Base-by-base conservation (phyloP, 2,888 invertebrate species). In the Drosophila robusta region DNA sequence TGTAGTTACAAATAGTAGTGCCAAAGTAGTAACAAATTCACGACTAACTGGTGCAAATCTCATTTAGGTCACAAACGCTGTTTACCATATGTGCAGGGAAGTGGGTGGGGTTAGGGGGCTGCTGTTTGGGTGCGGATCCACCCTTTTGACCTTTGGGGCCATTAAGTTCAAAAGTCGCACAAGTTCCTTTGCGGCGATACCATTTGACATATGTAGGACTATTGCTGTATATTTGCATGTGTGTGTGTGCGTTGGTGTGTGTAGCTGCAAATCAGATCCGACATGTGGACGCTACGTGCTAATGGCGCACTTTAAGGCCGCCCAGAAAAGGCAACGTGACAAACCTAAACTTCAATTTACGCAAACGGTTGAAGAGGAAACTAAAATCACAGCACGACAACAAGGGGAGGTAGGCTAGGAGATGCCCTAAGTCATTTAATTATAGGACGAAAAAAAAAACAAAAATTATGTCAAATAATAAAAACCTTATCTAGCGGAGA, bases 121-220 rank as follows among this genome's bases (percentile, higher is more conserved):
- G 29, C 1, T 29, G 29, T 29, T 18, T 26, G 34, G 32, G 38
- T 39, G 34, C 51, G 34, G 38, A 38, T 41, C 58, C 52, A 52
- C 51, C 67, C 67, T 84, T 29, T 67, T 87, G 79, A 79, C 77
- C 79, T 87, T 79, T 73, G 54, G 7, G 41, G 63, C 38, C 61
- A 73, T 78, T 82, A 80, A 83, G 85, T 84, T 78, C 70, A 84
- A 87, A 85, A 76, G 79, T 68, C 70, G 64, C 58, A 64, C 52
- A 80, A 87, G 69, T 68, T 81, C 65, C 64, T 77, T 60, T 60
- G 62, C 51, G 62, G 65, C 63, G 42, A 45, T 66, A 52, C 58
- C 67, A 57, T 78, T 83, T 87, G 78, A 78, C 81, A 80, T 66
- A 79, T 67, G 57, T 66, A 61, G 50, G 51, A 55, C 75, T 67